Conservation (phyloP, 1,140 invertebrate genomes). For the Hermetia illucens region DNA sequence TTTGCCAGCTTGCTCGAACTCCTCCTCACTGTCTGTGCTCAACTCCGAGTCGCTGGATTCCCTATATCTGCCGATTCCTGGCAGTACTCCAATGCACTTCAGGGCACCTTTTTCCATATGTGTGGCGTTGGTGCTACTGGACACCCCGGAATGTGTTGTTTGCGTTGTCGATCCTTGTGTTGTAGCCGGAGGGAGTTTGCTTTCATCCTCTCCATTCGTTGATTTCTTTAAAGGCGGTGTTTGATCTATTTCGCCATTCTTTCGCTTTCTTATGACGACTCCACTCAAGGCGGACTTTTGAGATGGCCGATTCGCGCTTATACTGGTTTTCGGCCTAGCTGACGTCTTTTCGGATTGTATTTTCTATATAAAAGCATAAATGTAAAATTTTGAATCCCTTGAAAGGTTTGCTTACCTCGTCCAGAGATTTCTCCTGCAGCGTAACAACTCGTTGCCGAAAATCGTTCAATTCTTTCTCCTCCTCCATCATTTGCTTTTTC, state of each 20-base stretch:
- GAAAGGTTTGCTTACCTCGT: conserved; percentile 34
- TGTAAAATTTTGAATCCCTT: neutral
- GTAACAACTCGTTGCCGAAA: conserved; percentile 67
- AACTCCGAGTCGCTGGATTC: conserved; percentile 55
- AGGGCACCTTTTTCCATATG: conserved; percentile 30
- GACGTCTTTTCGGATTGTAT: conserved; percentile 18
- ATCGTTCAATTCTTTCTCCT: conserved; percentile 65
- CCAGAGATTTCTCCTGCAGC: conserved; percentile 56
- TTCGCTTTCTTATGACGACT: conserved; percentile 38
- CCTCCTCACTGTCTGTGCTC: conserved; percentile 42
- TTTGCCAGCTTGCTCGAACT: conserved; percentile 18
- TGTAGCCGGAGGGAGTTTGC: neutral
- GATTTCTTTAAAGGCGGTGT: neutral
- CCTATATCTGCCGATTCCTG: conserved; percentile 59
- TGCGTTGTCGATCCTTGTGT: neutral
- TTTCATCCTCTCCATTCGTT: neutral
- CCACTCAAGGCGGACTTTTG: conserved; percentile 21
- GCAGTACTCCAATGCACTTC: conserved; percentile 58
- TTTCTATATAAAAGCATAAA: conserved; percentile 12
- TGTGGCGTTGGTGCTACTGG: conserved; percentile 13
- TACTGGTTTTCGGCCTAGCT: conserved; percentile 15
- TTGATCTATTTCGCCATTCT: conserved; percentile 37
- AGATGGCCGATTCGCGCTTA: conserved; percentile 9
- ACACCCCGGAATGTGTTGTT: neutral
- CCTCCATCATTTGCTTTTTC: conserved; percentile 62